phyloP scores from a whole-genome alignment of 2,797 vertebrate genomes.

The Molothrus aeneus region DNA sequence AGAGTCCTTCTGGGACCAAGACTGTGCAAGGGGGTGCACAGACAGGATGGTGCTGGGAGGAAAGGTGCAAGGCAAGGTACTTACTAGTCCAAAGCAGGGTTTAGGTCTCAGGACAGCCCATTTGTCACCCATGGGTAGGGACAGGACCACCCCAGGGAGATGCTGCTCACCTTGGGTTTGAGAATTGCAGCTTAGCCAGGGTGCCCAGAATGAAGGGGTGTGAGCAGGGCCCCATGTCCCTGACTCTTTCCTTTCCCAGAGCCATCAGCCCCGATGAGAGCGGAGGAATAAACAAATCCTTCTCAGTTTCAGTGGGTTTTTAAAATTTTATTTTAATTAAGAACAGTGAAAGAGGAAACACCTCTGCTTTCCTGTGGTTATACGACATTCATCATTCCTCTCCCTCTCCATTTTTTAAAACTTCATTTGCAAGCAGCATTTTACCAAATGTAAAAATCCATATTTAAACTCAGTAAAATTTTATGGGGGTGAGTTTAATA shows the following conservation, averaged over 20 bases:
- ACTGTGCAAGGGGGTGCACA: not conserved
- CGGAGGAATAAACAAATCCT: not conserved
- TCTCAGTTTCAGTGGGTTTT: not conserved
- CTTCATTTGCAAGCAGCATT: not conserved
- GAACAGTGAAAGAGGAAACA: slow-evolving; percentile 18
- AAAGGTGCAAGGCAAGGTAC: not conserved
- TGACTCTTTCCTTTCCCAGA: not conserved
- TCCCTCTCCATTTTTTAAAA: not conserved
- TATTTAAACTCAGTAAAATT: slow-evolving; percentile 35
- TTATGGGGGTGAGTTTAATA: slow-evolving; percentile 1
- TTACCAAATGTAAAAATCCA: not conserved
- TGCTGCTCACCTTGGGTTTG: not conserved
- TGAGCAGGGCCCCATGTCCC: not conserved
- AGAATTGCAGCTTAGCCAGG: not conserved
- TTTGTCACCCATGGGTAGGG: not conserved
- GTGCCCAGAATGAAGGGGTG: not conserved
- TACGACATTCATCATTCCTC: not conserved
- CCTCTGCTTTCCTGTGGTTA: slow-evolving; percentile 38
- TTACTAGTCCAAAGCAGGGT: not conserved
- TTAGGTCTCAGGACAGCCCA: not conserved
- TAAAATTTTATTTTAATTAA: not conserved
- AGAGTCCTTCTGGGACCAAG: not conserved
- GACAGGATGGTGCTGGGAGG: not conserved
- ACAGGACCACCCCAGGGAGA: not conserved
- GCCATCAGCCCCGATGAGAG: not conserved